Evolutionary conservation across 2,113 vertebrate species (phyloP).

Genomic region (Mesitornis unicolor): DNA sequence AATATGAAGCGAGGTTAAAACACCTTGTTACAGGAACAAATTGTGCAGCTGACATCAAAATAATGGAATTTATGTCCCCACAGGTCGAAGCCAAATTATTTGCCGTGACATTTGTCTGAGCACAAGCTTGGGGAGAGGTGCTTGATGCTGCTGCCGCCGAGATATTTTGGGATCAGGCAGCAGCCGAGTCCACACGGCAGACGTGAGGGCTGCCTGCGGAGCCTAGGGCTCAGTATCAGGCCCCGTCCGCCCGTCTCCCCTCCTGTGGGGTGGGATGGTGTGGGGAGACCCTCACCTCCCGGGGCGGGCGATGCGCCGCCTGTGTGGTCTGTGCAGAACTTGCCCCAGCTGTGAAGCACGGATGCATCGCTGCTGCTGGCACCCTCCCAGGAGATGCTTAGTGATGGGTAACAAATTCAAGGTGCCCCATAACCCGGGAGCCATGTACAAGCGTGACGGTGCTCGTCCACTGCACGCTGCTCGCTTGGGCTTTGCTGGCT

Average conservation of each 20-base stretch:
- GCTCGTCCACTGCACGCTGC: not conserved
- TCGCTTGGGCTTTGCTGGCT: rapidly evolving
- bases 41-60: conserved; percentile 62
- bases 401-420: not conserved
- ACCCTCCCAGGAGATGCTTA: not conserved
- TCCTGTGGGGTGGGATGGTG: rapidly evolving
- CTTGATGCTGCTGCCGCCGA: not conserved
- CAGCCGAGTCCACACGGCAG: not conserved
- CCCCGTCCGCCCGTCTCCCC: rapidly evolving
- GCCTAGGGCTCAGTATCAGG: not conserved
- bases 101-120: not conserved
- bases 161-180: not conserved
- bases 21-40: conserved; percentile 68
- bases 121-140: not conserved
- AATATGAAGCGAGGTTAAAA: conserved; percentile 51
- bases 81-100: conserved; percentile 7
- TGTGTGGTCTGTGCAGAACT: not conserved
- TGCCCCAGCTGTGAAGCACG: not conserved
- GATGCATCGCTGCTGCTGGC: not conserved
- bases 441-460: rapidly evolving
- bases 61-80: conserved; percentile 21
- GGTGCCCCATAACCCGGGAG: not conserved
- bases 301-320: rapidly evolving
- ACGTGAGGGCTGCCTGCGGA: not conserved
- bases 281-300: not conserved